A percentile compares a stretch with the other conserved stretches of the same genome.
Conservation (phyloP, 1,140 invertebrate genomes). For the Apolygus lucorum region DNA sequence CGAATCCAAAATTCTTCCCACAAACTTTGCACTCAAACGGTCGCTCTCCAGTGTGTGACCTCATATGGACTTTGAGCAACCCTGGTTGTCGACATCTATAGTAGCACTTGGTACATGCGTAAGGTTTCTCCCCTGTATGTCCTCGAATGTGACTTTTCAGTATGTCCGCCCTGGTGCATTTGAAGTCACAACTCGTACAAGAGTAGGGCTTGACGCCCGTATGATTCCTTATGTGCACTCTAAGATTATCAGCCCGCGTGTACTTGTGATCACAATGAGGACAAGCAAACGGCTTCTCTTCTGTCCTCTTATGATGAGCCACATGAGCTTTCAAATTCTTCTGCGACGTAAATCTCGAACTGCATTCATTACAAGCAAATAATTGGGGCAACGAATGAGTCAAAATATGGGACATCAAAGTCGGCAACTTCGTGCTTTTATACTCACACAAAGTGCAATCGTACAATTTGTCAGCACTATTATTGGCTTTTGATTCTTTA, state of each 20-base stretch:
- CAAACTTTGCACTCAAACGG: slow-evolving; percentile 8
- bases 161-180: not conserved
- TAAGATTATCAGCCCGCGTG: slow-evolving; percentile 2
- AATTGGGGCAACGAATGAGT: not conserved
- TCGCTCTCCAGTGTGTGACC: slow-evolving; percentile 9
- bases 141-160: not conserved
- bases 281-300: slow-evolving; percentile 2
- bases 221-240: slow-evolving; percentile 2
- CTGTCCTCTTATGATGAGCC: slow-evolving; percentile 4
- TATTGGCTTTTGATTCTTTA: not conserved
- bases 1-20: slow-evolving; percentile 4
- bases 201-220: slow-evolving; percentile 8
- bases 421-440: not conserved
- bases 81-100: slow-evolving; percentile 1
- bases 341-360: slow-evolving; percentile 4
- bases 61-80: slow-evolving; percentile 1
- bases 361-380: not conserved
- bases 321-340: slow-evolving; percentile 9
- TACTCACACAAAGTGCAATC: slow-evolving; percentile 11
- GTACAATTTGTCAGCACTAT: not conserved
- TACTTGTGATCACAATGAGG: slow-evolving; percentile 13
- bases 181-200: slow-evolving; percentile 1
- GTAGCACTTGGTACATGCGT: not conserved
- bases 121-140: slow-evolving; percentile 1
- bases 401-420: not conserved